Evolutionary conservation across 2,888 invertebrate species (phyloP).

Genomic region (Creontiades dilutus): DNA sequence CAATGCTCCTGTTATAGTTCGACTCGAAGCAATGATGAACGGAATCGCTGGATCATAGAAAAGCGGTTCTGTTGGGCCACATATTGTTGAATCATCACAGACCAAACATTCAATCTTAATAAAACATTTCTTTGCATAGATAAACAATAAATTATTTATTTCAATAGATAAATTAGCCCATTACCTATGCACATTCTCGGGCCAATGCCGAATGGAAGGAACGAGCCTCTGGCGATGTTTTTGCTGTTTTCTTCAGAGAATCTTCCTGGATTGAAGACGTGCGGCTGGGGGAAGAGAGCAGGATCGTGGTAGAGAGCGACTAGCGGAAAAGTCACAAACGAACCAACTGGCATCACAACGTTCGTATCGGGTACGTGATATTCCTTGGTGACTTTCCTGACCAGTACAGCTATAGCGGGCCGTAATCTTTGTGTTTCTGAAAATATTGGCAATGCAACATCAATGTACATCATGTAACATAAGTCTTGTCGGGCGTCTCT

Average conservation of each 20-base stretch:
- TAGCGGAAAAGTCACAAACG: constrained; percentile 80
- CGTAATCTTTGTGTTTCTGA: constrained; percentile 78
- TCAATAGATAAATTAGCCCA: constrained; percentile 59
- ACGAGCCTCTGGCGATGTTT: constrained; percentile 79
- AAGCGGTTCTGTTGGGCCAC: too few species aligned
- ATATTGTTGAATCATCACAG: too few species aligned
- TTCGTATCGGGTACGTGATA: constrained; percentile 76
- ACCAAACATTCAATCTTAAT: too few species aligned
- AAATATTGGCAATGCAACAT: constrained; percentile 24
- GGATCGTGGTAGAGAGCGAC: constrained; percentile 83
- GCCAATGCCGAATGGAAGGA: constrained; percentile 82
- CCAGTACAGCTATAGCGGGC: constrained; percentile 77
- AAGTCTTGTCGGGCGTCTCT: too few species aligned
- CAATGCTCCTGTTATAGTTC: too few species aligned
- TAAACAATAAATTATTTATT: too few species aligned
- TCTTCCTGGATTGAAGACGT: constrained; percentile 82
- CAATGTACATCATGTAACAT: too few species aligned
- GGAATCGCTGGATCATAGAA: too few species aligned
- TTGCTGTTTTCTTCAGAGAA: constrained; percentile 81
- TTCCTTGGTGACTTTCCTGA: constrained; percentile 78
- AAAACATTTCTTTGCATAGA: too few species aligned
- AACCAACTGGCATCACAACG: constrained; percentile 76
- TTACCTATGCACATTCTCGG: constrained; percentile 82
- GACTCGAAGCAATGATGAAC: too few species aligned
- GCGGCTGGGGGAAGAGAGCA: constrained; percentile 82